phyloP scores from a whole-genome alignment of 2,797 vertebrate species.

The Micrastur ruficollis region DNA sequence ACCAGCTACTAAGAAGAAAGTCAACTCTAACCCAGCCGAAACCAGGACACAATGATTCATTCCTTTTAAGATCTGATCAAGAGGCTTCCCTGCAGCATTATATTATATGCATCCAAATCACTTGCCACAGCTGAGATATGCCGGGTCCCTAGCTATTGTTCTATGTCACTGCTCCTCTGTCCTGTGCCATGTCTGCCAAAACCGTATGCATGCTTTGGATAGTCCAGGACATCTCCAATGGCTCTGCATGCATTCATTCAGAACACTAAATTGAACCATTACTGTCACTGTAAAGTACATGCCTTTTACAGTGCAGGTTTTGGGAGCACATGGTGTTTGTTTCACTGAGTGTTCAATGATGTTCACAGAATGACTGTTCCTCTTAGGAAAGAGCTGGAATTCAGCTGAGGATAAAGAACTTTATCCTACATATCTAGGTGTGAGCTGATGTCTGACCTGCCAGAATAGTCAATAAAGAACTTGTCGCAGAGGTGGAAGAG shows the following conservation, averaged over 20 bases:
- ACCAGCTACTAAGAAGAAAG: no score
- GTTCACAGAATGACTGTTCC: not conserved
- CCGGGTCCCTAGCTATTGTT: not conserved
- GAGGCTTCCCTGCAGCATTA: no score
- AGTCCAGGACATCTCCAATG: not conserved
- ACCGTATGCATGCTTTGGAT: accelerated
- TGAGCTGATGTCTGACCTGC: not conserved
- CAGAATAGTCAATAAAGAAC: not conserved
- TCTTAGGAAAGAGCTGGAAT: not conserved
- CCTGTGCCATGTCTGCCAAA: not conserved
- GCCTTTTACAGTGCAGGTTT: not conserved
- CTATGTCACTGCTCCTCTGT: not conserved
- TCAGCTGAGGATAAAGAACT: not conserved
- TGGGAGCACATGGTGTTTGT: not conserved
- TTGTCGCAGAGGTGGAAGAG: not conserved
- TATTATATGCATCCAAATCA: no score
- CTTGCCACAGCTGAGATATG: no score
- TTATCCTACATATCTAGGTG: not conserved
- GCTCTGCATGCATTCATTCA: not conserved
- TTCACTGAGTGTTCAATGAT: not conserved
- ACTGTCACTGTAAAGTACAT: not conserved
- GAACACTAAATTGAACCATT: not conserved
- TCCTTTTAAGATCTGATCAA: no score
- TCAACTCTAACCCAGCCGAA: no score
- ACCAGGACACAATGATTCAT: no score